phyloP scores from a whole-genome alignment of 2,888 invertebrate species.

The Magallana nippona region DNA sequence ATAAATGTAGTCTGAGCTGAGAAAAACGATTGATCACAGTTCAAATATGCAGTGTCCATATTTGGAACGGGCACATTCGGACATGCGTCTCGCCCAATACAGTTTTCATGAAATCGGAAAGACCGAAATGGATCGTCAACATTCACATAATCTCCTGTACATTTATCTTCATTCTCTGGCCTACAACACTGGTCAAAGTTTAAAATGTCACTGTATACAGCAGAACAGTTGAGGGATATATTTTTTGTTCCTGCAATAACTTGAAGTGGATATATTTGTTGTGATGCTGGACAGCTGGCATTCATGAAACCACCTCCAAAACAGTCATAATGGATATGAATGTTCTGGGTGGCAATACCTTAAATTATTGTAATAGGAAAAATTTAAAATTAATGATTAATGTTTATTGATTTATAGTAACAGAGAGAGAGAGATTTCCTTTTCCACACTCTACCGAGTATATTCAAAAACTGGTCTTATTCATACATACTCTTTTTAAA shows the following conservation, averaged over 20 bases:
- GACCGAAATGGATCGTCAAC: background rate
- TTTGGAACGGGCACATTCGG: background rate
- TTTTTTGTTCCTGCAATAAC: slow-evolving; percentile 11
- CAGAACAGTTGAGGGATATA: background rate
- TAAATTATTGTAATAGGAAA: background rate
- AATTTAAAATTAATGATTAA: no score
- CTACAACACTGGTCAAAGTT: background rate
- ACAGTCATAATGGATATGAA: slow-evolving; percentile 15
- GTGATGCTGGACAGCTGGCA: background rate
- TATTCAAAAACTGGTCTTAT: no score
- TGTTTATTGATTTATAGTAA: no score
- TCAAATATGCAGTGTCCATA: background rate
- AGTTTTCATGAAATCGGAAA: background rate
- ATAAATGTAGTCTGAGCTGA: slow-evolving; percentile 16
- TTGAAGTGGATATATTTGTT: background rate
- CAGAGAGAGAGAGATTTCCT: no score
- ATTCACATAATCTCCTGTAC: background rate
- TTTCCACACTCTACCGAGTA: no score
- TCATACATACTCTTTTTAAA: no score
- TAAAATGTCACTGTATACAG: background rate
- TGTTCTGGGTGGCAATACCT: no score
- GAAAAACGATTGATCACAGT: background rate
- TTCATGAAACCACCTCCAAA: slow-evolving; percentile 24
- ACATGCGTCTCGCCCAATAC: background rate
- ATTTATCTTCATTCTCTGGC: background rate